phyloP scores from a whole-genome alignment of 2,888 invertebrate species.

The Volucella inanis region DNA sequence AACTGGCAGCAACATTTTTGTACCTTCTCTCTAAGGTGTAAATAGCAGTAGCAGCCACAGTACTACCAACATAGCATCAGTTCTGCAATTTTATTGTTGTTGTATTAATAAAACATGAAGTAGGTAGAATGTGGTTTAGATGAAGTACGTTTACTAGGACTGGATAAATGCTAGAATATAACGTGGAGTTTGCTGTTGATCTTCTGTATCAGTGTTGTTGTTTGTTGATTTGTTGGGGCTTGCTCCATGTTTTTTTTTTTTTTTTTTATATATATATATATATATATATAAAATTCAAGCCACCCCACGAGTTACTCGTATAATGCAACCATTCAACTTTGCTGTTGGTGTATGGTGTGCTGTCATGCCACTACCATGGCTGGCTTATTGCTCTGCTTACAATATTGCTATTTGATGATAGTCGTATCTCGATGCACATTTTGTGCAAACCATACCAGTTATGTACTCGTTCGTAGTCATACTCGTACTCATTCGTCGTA shows the following conservation, averaged over 20 bases:
- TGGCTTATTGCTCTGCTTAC: slow-evolving; percentile 61
- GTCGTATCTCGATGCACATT: slow-evolving; percentile 63
- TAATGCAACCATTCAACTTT: slow-evolving; percentile 72
- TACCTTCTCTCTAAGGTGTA: slow-evolving; percentile 46
- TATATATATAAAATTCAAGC: slow-evolving; percentile 38
- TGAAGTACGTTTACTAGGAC: slow-evolving; percentile 12
- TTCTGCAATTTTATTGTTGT: slow-evolving; percentile 69
- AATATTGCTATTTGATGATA: slow-evolving; percentile 72
- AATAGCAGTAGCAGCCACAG: slow-evolving; percentile 21
- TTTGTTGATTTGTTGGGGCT: slow-evolving; percentile 3
- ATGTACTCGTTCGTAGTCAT: slow-evolving; percentile 26
- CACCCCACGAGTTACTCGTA: slow-evolving; percentile 59
- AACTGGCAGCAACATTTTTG: slow-evolving; percentile 46
- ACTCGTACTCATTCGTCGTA: too few relatives aligned
- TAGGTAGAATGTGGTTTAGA: slow-evolving; percentile 30
- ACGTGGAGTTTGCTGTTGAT: slow-evolving; percentile 71
- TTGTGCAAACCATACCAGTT: slow-evolving; percentile 71
- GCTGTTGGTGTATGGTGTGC: slow-evolving; percentile 22
- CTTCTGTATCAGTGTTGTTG: slow-evolving; percentile 57
- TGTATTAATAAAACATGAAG: slow-evolving; percentile 56
- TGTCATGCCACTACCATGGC: slow-evolving; percentile 10
- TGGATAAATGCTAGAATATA: slow-evolving; percentile 64
- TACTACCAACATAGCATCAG: slow-evolving; percentile 43
- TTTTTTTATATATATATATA: slow-evolving; percentile 21
- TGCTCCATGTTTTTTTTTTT: slow-evolving; percentile 46